Percentiles rank a stretch among this genome's conserved stretches.
These are phyloP conservation scores for Lycaena phlaeas DNA, from an alignment of 2,888 invertebrate genomes.

Conservation along the genomic window DNA sequence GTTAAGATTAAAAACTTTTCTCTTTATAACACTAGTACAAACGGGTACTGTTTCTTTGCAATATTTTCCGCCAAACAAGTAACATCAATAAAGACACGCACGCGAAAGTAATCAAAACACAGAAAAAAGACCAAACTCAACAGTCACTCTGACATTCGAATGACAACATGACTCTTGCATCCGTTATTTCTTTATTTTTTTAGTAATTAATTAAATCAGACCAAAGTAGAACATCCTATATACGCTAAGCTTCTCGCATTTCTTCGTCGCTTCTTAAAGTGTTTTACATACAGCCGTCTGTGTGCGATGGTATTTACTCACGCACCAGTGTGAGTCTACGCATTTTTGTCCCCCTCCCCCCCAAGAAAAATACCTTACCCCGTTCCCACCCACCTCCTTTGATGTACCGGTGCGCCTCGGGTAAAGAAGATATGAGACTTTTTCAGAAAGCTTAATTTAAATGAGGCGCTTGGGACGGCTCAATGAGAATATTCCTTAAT, in stretches of 20 bases:
- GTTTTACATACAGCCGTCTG: constrained; percentile 67
- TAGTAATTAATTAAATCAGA: too few relatives aligned
- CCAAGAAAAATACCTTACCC: constrained; percentile 45
- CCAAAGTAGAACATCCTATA: constrained; percentile 45
- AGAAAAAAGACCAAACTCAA: too few relatives aligned
- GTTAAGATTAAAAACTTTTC: too few relatives aligned
- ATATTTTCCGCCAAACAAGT: too few relatives aligned
- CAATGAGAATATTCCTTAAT: constrained; percentile 68
- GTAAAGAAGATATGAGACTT: constrained; percentile 72
- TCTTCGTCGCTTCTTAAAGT: constrained; percentile 73
- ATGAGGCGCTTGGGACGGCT: constrained; percentile 62
- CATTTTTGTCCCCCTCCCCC: constrained; percentile 55
- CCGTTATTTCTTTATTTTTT: too few relatives aligned
- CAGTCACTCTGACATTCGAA: too few relatives aligned
- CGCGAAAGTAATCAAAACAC: too few relatives aligned
- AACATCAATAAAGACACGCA: too few relatives aligned
- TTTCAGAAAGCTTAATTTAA: constrained; percentile 73
- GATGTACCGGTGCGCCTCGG: constrained; percentile 64
- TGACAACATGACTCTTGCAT: too few relatives aligned
- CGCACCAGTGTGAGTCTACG: constrained; percentile 67
- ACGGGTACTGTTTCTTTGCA: too few relatives aligned
- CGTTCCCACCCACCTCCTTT: constrained; percentile 51
- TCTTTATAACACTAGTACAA: too few relatives aligned
- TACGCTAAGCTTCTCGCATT: constrained; percentile 67
- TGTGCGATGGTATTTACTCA: constrained; percentile 66